Evolutionary conservation across 2,888 invertebrate species (phyloP).

Genomic region (Drosophila anomalipes): DNA sequence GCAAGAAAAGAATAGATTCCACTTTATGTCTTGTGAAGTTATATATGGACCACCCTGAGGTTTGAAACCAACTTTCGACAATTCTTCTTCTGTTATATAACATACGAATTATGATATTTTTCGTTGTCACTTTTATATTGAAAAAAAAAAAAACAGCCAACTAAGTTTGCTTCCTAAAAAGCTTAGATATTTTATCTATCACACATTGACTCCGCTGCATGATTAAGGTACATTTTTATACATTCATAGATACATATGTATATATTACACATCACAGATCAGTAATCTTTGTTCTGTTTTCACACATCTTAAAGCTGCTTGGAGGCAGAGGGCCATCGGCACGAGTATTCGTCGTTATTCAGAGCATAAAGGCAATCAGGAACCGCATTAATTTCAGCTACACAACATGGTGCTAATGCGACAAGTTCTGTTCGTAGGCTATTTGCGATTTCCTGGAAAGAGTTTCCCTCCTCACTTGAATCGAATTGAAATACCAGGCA

Average conservation of each 20-base stretch:
- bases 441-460: constrained; percentile 49
- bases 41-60: neutral
- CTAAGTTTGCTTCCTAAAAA: neutral
- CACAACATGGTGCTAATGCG: constrained; percentile 72
- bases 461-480: constrained; percentile 3
- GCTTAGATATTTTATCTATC: neutral
- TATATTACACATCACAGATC: neutral
- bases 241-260: neutral
- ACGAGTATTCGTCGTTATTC: constrained; percentile 15
- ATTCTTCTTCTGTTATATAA: neutral
- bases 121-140: neutral
- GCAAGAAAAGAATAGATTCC: neutral
- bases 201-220: neutral
- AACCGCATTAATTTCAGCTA: constrained; percentile 47
- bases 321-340: constrained; percentile 5
- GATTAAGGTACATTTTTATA: neutral
- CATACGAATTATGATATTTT: neutral
- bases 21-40: neutral
- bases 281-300: constrained; percentile 14
- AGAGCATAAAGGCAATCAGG: constrained; percentile 38
- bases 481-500: constrained; percentile 37
- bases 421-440: constrained; percentile 59
- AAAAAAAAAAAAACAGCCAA: no score
- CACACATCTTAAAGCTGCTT: constrained; percentile 11
- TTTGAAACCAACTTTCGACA: neutral